These are phyloP conservation scores for Orcinus orca DNA, from an alignment of 2,113 vertebrate genomes.

Conservation along the genomic window DNA sequence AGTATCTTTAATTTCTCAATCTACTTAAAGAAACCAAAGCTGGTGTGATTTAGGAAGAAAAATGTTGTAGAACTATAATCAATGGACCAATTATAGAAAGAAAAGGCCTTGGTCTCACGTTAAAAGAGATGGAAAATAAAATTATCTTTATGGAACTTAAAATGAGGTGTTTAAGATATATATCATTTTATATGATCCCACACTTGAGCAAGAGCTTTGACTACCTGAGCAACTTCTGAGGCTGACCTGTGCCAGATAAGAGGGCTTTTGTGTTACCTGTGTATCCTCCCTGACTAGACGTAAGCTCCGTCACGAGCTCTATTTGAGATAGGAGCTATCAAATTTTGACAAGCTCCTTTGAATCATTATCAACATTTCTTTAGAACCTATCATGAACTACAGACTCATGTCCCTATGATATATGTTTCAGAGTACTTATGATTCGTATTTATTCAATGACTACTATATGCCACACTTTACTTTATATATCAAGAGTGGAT, in stretches of 20 bases:
- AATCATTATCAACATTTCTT: not conserved
- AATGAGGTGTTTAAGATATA: not conserved
- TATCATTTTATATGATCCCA: not conserved
- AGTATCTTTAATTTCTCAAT: not conserved
- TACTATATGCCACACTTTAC: not conserved
- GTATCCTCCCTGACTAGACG: accelerated
- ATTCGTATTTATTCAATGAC: not conserved
- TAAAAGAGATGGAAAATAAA: not conserved
- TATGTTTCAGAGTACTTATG: not conserved
- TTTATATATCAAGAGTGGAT: not conserved
- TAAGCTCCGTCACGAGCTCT: not conserved
- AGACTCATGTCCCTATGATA: not conserved
- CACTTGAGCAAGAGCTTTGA: not conserved
- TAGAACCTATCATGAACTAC: not conserved
- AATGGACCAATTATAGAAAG: not conserved
- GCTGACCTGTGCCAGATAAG: not conserved
- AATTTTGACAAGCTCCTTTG: not conserved
- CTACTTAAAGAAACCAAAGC: not conserved
- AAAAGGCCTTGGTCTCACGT: not conserved
- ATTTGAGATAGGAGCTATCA: not conserved
- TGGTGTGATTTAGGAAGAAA: not conserved
- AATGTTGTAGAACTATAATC: not conserved
- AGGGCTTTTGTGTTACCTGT: not conserved
- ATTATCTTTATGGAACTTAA: not conserved
- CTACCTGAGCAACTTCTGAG: not conserved